These are phyloP conservation scores for Epizoanthus ramosus DNA, from an alignment of 92 coral and sea anemone species.

Conservation along the genomic window DNA sequence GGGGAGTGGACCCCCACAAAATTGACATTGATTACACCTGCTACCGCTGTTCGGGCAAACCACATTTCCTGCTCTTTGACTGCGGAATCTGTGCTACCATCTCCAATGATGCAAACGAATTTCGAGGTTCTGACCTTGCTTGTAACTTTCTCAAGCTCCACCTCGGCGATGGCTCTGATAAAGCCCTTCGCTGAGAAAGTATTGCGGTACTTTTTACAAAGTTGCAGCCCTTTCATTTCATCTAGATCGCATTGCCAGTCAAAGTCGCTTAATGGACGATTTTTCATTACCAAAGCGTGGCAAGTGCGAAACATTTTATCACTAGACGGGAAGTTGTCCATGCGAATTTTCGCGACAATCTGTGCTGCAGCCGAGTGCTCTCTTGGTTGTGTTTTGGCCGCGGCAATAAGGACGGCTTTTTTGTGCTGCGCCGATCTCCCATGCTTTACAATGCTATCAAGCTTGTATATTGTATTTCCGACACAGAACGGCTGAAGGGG, in stretches of 20 bases:
- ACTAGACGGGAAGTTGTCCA: not conserved
- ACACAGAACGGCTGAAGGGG: not conserved
- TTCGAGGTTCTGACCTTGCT: too few species aligned
- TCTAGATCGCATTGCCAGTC: constrained; percentile 13
- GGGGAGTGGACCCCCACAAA: constrained; percentile 4
- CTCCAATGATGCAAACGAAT: too few species aligned
- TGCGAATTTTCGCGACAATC: not conserved
- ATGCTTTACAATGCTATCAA: not conserved
- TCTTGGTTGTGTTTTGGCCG: not conserved
- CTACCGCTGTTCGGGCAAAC: too few species aligned
- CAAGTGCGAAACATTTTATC: constrained; percentile 20
- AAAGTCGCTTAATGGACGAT: not conserved
- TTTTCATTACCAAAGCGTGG: not conserved
- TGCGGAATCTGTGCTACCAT: too few species aligned
- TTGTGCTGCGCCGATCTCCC: not conserved
- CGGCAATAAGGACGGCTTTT: constrained; percentile 1
- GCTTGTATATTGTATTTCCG: constrained; percentile 4
- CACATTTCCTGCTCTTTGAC: too few species aligned
- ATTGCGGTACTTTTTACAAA: not conserved
- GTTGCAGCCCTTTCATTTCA: constrained; percentile 4
- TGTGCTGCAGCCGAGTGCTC: not conserved
- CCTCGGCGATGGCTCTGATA: too few species aligned
- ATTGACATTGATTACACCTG: not conserved
- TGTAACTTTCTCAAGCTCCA: too few species aligned
- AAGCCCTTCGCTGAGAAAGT: too few species aligned